phyloP scores from a whole-genome alignment of 2,113 vertebrate genomes.

The Grammomys dolichurus region DNA sequence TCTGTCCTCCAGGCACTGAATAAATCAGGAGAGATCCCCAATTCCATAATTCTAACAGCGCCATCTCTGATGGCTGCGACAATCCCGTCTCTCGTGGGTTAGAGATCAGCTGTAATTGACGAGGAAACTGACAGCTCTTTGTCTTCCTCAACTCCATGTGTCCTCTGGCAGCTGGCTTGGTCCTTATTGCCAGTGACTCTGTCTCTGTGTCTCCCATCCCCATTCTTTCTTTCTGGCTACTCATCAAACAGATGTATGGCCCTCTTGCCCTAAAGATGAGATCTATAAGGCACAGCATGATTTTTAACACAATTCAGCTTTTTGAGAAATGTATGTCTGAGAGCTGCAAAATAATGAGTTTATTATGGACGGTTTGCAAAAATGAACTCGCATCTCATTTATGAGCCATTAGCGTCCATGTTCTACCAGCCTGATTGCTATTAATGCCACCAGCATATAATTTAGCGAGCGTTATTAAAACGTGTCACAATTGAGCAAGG shows the following conservation, averaged over 20 bases:
- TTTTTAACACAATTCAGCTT: constrained; percentile 81
- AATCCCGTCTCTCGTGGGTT: constrained; percentile 38
- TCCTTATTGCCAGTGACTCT: not conserved
- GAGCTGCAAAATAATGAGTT: constrained; percentile 88
- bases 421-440: constrained; percentile 85
- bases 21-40: constrained; percentile 61
- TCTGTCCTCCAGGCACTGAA: constrained; percentile 16
- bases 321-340: constrained; percentile 85
- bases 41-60: constrained; percentile 35
- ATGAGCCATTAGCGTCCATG: constrained; percentile 85
- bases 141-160: constrained; percentile 50
- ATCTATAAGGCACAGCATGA: constrained; percentile 81
- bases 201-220: not conserved
- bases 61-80: not conserved
- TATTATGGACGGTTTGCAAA: constrained; percentile 86
- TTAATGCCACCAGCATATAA: constrained; percentile 86
- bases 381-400: constrained; percentile 89
- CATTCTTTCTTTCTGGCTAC: not conserved
- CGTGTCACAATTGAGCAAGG: constrained; percentile 57
- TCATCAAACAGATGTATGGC: constrained; percentile 69
- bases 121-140: constrained; percentile 68
- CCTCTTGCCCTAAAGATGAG: constrained; percentile 59
- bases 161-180: constrained; percentile 77
- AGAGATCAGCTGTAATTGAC: constrained; percentile 42
- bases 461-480: constrained; percentile 86